Evolutionary conservation across 2,797 vertebrate genomes (phyloP).

Genomic region (Oryzias sinensis): DNA sequence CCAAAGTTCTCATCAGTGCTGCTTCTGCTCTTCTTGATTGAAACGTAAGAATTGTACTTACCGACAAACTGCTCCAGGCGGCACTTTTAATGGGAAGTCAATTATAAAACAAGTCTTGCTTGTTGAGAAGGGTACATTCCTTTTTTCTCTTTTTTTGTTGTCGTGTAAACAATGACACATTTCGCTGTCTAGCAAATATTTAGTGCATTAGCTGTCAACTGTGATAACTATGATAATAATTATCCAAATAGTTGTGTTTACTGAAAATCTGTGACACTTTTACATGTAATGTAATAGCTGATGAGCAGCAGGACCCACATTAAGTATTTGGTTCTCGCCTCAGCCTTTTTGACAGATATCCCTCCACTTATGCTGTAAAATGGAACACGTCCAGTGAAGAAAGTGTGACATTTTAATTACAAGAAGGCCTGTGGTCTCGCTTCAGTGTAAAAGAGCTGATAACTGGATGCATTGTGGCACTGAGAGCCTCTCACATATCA

Average conservation of each 20-base stretch:
- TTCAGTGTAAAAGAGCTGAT: slow-evolving; percentile 41
- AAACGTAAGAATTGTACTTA: slow-evolving; percentile 48
- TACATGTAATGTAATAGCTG: slow-evolving; percentile 34
- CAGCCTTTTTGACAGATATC: slow-evolving; percentile 28
- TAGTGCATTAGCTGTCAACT: slow-evolving; percentile 34
- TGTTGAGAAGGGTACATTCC: slow-evolving; percentile 47
- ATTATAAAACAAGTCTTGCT: slow-evolving; percentile 58
- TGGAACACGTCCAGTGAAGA: slow-evolving; percentile 11
- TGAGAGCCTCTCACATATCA: slow-evolving; percentile 10
- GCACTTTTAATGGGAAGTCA: slow-evolving; percentile 61
- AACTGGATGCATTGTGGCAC: slow-evolving; percentile 46
- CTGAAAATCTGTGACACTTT: slow-evolving; percentile 30
- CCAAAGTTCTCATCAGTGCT: slow-evolving; percentile 9
- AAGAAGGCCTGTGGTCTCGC: slow-evolving; percentile 40
- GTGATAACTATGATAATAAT: slow-evolving; percentile 58
- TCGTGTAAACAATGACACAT: not conserved
- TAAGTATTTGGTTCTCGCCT: slow-evolving; percentile 53
- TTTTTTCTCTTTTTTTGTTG: slow-evolving; percentile 4
- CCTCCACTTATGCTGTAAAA: slow-evolving; percentile 34
- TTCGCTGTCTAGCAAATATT: slow-evolving; percentile 1
- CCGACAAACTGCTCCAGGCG: slow-evolving; percentile 53
- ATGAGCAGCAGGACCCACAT: slow-evolving; percentile 51
- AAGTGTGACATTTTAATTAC: slow-evolving; percentile 66
- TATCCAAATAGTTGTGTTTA: slow-evolving; percentile 47
- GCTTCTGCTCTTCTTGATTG: slow-evolving; percentile 32